Percentiles rank a stretch among this genome's conserved stretches.
Evolutionary conservation across 2,113 vertebrate genomes (phyloP).

Genomic region (Bos javanicus): DNA sequence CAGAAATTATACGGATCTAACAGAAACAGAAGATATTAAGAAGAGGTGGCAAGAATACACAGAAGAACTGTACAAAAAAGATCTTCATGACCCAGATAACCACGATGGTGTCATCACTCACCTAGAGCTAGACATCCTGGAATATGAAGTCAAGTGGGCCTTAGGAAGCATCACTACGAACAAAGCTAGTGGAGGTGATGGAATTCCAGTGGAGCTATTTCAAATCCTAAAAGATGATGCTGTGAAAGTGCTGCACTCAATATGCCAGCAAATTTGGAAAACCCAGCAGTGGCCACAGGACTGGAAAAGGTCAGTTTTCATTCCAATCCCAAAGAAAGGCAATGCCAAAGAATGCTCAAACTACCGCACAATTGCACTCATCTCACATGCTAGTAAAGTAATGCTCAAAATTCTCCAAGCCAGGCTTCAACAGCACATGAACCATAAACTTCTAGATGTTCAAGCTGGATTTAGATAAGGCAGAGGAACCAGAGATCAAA

Average conservation of each 20-base stretch:
- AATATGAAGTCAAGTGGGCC: neutral
- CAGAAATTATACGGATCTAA: neutral
- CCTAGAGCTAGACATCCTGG: neutral
- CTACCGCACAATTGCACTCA: fast-evolving
- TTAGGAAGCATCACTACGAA: neutral
- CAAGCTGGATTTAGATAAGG: neutral
- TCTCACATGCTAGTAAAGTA: neutral
- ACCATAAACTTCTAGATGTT: neutral
- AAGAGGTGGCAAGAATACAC: neutral
- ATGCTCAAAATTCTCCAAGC: neutral
- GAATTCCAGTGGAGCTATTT: neutral
- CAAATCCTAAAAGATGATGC: neutral
- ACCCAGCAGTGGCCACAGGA: neutral
- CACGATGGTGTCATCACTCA: neutral
- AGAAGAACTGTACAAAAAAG: neutral
- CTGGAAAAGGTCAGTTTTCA: neutral
- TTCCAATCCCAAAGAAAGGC: neutral
- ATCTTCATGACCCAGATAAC: neutral
- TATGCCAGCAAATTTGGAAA: neutral
- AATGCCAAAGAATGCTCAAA: neutral
- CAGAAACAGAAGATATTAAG: neutral
- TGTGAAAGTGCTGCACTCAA: neutral
- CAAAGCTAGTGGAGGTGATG: neutral
- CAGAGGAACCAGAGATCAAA: neutral
- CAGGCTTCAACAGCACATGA: neutral